A percentile compares a stretch with the other conserved stretches of the same genome.
These are phyloP conservation scores for Ethmia dodecea DNA, from an alignment of 2,888 invertebrate species.

Conservation along the genomic window DNA sequence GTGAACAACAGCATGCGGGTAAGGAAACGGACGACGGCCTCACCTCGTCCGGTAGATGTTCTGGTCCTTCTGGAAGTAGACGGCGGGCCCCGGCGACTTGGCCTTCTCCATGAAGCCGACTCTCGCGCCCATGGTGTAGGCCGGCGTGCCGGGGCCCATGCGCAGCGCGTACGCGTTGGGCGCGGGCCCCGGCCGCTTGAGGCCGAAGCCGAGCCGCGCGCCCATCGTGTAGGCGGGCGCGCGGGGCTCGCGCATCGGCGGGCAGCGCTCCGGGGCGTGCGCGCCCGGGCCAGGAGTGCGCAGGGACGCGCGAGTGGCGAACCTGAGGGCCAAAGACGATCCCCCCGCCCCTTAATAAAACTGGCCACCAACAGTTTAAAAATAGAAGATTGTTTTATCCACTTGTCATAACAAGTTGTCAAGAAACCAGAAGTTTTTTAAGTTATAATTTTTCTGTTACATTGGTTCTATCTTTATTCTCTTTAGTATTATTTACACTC, in stretches of 20 bases:
- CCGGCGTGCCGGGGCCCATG: constrained; percentile 51
- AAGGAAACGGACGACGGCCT: too few relatives aligned
- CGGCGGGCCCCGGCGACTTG: constrained; percentile 72
- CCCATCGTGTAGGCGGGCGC: constrained; percentile 79
- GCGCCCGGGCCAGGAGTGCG: constrained; percentile 81
- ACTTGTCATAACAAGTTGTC: too few relatives aligned
- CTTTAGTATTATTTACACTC: too few relatives aligned
- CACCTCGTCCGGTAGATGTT: constrained; percentile 37
- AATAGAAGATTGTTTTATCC: too few relatives aligned
- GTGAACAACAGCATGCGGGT: too few relatives aligned
- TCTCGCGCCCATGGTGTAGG: constrained; percentile 60
- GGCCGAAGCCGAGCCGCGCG: constrained; percentile 55
- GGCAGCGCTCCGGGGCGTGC: constrained; percentile 78
- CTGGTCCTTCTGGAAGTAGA: constrained; percentile 63
- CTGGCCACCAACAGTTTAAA: too few relatives aligned
- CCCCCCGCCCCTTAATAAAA: too few relatives aligned
- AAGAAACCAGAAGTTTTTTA: too few relatives aligned
- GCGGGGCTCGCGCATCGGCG: constrained; percentile 66
- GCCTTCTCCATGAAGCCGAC: constrained; percentile 44
- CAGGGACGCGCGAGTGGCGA: constrained; percentile 30
- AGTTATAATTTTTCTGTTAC: too few relatives aligned
- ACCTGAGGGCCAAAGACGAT: constrained; percentile 22
- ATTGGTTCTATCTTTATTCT: too few relatives aligned
- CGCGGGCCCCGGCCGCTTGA: constrained; percentile 74
- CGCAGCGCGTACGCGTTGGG: constrained; percentile 77